Evolutionary conservation across 2,113 vertebrate genomes (phyloP).

Genomic region (Chunga burmeisteri): DNA sequence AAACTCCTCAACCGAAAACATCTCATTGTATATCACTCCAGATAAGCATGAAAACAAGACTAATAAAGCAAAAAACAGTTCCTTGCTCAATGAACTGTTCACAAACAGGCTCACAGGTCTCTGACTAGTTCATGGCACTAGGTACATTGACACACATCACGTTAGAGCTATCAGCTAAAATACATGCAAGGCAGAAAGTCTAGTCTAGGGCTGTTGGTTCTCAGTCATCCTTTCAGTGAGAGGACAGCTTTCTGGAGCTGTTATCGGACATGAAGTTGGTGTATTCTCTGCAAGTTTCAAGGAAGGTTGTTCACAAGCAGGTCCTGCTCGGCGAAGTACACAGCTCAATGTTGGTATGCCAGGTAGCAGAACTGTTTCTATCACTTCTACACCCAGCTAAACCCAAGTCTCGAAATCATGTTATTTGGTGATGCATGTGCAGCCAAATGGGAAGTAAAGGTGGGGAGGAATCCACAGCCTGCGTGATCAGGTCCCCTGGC

Average conservation of each 20-base stretch:
- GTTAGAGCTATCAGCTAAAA: background rate
- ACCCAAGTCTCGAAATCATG: background rate
- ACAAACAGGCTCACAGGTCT: background rate
- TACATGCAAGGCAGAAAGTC: background rate
- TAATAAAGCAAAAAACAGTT: background rate
- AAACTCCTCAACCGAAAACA: background rate
- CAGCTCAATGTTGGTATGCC: background rate
- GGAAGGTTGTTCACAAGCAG: background rate
- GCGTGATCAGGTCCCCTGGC: background rate
- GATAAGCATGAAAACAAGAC: background rate
- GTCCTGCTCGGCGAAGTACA: background rate
- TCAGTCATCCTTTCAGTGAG: background rate
- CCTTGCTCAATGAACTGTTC: background rate
- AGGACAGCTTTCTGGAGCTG: background rate
- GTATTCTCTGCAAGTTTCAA: background rate
- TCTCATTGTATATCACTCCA: background rate
- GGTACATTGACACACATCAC: background rate
- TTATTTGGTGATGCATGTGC: background rate
- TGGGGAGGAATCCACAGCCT: background rate
- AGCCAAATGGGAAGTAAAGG: background rate
- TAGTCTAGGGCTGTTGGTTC: background rate
- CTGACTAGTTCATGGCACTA: background rate
- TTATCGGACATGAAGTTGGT: rapidly evolving
- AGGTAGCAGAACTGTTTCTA: background rate
- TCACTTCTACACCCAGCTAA: background rate